A percentile compares a stretch with the other conserved stretches of the same genome.
Evolutionary conservation across 2,888 invertebrate genomes (phyloP).

Genomic region (Hyppa rectilinea): DNA sequence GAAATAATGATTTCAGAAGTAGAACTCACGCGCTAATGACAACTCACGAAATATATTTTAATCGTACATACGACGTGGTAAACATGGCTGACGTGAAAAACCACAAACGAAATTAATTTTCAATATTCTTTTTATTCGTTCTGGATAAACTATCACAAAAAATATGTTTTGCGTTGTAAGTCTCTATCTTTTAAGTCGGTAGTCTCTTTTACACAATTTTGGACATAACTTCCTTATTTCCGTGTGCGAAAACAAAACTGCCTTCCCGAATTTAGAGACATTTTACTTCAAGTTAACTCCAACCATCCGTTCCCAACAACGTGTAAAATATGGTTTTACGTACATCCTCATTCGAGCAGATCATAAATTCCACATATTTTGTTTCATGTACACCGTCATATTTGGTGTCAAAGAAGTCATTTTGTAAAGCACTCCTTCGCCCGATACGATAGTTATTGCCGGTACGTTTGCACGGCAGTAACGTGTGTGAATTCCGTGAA

Average conservation of each 20-base stretch:
- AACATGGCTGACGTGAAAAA: no score
- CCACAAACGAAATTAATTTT: background rate
- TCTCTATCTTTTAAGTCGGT: background rate
- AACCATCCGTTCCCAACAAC: slow-evolving; percentile 33
- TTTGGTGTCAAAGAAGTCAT: slow-evolving; percentile 68
- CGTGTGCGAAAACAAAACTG: slow-evolving; percentile 29
- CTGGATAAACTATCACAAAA: background rate
- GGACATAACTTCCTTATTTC: slow-evolving; percentile 1
- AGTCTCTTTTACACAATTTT: slow-evolving; percentile 2
- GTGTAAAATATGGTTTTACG: slow-evolving; percentile 60
- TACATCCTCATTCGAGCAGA: slow-evolving; percentile 40
- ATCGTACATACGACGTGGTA: no score
- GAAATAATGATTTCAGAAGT: background rate
- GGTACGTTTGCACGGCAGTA: slow-evolving; percentile 71
- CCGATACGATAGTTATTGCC: slow-evolving; percentile 66
- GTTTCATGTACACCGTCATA: slow-evolving; percentile 62
- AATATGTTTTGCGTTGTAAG: background rate
- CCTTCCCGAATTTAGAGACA: slow-evolving; percentile 37
- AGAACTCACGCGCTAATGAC: background rate
- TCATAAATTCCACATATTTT: slow-evolving; percentile 66
- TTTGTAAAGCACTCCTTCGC: slow-evolving; percentile 60
- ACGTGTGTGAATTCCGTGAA: slow-evolving; percentile 72
- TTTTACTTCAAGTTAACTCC: slow-evolving; percentile 44
- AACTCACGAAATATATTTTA: background rate
- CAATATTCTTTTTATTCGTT: background rate